Evolutionary conservation across 1,140 invertebrate species (phyloP).

Genomic region (Diachasmimorpha longicaudata): DNA sequence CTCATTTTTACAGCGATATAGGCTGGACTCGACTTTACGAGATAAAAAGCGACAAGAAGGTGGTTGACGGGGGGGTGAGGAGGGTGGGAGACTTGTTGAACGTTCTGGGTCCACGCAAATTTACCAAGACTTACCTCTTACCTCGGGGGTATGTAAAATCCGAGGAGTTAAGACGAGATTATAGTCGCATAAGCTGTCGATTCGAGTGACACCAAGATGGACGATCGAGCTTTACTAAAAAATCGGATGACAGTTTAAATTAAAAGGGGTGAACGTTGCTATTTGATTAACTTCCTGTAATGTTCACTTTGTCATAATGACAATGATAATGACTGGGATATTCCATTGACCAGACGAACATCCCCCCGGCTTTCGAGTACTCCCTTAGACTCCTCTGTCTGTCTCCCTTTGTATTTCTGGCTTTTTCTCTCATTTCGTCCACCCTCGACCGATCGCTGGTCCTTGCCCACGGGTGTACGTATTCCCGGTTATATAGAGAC

Average conservation of each 20-base stretch:
- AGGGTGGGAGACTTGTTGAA: slow-evolving; percentile 41
- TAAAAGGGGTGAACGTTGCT: too few species aligned
- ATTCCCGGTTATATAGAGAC: background rate
- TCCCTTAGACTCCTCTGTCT: background rate
- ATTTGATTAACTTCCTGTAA: too few species aligned
- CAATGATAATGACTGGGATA: slow-evolving; percentile 22
- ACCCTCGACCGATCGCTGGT: too few species aligned
- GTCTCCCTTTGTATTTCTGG: too few species aligned
- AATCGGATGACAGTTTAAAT: background rate
- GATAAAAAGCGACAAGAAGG: background rate
- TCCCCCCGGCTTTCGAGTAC: background rate
- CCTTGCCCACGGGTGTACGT: background rate
- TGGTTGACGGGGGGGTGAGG: slow-evolving; percentile 18
- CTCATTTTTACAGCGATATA: background rate
- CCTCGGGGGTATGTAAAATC: background rate
- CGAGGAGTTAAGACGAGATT: background rate
- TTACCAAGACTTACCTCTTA: slow-evolving; percentile 13
- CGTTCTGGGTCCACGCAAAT: slow-evolving; percentile 35
- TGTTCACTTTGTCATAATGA: slow-evolving; percentile 18
- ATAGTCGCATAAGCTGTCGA: background rate
- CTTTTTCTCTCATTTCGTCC: too few species aligned
- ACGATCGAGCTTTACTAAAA: background rate
- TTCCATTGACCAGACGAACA: background rate
- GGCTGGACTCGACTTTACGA: slow-evolving; percentile 23
- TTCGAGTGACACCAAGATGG: background rate